A percentile compares a stretch with the other conserved stretches of the same genome.
Evolutionary conservation across 2,888 invertebrate genomes (phyloP).

Genomic region (Mongoloraphidia duomilia): DNA sequence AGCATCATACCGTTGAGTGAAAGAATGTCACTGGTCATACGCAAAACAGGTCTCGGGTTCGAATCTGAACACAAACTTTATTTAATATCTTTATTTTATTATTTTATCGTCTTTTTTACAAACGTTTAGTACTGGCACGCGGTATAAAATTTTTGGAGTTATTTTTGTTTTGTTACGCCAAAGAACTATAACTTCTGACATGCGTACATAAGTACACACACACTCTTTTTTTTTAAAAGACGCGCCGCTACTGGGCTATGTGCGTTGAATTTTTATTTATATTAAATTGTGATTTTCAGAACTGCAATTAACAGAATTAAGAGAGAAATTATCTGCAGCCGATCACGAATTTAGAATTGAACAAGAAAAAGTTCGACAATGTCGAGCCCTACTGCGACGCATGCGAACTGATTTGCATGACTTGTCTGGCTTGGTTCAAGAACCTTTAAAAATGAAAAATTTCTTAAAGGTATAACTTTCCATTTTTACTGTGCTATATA

Average conservation of each 20-base stretch:
- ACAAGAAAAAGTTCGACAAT: slow-evolving; percentile 41
- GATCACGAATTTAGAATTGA: slow-evolving; percentile 57
- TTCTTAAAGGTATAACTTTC: slow-evolving; percentile 35
- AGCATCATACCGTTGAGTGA: neutral
- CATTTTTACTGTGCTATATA: neutral
- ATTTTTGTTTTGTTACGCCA: too few relatives aligned
- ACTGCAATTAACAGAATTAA: slow-evolving; percentile 57
- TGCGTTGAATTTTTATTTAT: slow-evolving; percentile 7
- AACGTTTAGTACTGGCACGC: too few relatives aligned
- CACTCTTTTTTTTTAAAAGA: too few relatives aligned
- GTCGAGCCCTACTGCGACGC: slow-evolving; percentile 49
- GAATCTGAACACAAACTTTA: too few relatives aligned
- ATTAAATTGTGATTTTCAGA: slow-evolving; percentile 33
- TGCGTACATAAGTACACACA: too few relatives aligned
- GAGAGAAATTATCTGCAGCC: slow-evolving; percentile 60
- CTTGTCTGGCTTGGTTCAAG: slow-evolving; percentile 63
- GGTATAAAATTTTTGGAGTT: too few relatives aligned
- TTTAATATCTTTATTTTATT: too few relatives aligned
- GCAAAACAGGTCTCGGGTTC: too few relatives aligned
- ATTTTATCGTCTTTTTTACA: too few relatives aligned
- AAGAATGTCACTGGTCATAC: too few relatives aligned
- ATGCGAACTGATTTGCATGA: slow-evolving; percentile 72
- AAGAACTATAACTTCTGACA: too few relatives aligned
- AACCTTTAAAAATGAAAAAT: slow-evolving; percentile 47
- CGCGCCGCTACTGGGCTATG: neutral